A percentile compares a stretch with the other conserved stretches of the same genome.
phyloP scores from a whole-genome alignment of 2,888 invertebrate species.

The Drosophila dives region DNA sequence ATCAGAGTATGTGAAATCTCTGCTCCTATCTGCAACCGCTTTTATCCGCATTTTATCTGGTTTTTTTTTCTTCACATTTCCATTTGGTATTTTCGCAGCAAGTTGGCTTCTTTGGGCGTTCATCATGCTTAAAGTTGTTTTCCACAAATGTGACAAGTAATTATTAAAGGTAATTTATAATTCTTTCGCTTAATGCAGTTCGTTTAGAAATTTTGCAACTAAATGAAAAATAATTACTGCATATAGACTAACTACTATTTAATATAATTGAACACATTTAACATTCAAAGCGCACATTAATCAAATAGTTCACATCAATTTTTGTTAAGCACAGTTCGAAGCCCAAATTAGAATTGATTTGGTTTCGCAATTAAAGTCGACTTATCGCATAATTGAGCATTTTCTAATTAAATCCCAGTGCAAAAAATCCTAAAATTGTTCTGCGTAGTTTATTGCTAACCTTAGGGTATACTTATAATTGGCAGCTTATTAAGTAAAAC shows the following conservation, averaged over 20 bases:
- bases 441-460: slow-evolving; percentile 8
- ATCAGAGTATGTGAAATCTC: neutral
- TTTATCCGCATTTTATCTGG: too few species aligned
- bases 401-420: neutral
- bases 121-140: slow-evolving; percentile 1
- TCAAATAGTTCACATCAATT: neutral
- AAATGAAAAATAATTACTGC: neutral
- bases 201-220: neutral
- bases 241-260: neutral
- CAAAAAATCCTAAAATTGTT: too few species aligned
- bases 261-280: neutral
- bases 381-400: neutral
- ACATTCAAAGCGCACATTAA: neutral
- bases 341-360: neutral
- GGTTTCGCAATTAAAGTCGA: neutral
- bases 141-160: slow-evolving; percentile 6
- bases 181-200: neutral
- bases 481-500: slow-evolving; percentile 13
- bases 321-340: too few species aligned
- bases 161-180: neutral
- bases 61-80: neutral
- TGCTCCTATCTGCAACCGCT: too few species aligned
- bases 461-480: slow-evolving; percentile 7
- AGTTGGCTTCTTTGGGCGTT: slow-evolving; percentile 11
- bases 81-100: slow-evolving; percentile 11